Evolutionary conservation across 2,888 invertebrate genomes (phyloP).

Genomic region (Globia sparganii): DNA sequence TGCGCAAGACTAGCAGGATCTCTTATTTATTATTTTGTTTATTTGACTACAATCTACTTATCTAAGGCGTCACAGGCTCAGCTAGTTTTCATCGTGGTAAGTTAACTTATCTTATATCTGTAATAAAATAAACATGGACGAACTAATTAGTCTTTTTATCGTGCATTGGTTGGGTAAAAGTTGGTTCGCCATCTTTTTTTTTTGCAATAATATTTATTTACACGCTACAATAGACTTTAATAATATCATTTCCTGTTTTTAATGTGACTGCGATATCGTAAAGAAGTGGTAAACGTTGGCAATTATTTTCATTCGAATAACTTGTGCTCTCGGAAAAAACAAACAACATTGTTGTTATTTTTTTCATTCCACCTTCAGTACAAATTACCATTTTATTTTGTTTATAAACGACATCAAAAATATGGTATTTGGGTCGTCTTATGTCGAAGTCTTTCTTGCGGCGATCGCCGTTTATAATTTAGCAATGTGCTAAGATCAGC

Average conservation of each 20-base stretch:
- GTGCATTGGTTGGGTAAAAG: neutral
- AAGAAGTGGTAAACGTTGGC: no score
- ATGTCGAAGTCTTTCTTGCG: neutral
- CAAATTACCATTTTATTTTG: neutral
- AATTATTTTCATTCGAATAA: no score
- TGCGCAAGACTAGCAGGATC: neutral
- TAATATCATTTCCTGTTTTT: neutral
- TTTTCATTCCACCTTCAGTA: slow-evolving; percentile 1
- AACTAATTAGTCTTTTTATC: neutral
- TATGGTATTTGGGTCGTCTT: neutral
- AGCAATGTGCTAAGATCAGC: neutral
- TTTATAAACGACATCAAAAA: no score
- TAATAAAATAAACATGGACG: neutral
- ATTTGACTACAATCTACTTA: slow-evolving; percentile 1
- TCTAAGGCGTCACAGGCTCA: slow-evolving; percentile 3
- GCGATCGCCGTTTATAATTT: neutral
- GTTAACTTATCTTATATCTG: neutral
- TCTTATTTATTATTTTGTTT: neutral
- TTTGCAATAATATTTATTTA: neutral
- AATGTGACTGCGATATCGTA: neutral
- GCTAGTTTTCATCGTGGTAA: slow-evolving; percentile 16
- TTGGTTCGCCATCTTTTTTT: slow-evolving; percentile 35
- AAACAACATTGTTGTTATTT: slow-evolving; percentile 9
- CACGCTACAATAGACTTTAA: no score
- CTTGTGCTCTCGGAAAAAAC: neutral